These are phyloP conservation scores for Penaeus monodon DNA, from an alignment of 2,888 invertebrate species.

Conservation along the genomic window DNA sequence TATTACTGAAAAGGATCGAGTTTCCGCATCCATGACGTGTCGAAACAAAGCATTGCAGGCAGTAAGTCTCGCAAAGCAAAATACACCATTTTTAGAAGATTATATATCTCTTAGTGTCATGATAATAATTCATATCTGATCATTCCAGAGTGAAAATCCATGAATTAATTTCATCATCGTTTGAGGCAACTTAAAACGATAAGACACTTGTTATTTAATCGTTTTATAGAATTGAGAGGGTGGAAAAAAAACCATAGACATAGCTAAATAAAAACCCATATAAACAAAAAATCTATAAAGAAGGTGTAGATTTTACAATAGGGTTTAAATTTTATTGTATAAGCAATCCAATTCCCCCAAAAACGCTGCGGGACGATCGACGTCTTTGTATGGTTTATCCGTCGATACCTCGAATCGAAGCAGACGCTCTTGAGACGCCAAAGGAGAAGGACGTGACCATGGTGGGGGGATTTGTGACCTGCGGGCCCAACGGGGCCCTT, in stretches of 20 bases:
- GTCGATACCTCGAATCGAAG: constrained; percentile 5
- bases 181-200: not conserved
- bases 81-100: too few species aligned
- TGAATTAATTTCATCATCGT: not conserved
- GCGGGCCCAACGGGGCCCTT: constrained; percentile 97
- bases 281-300: not conserved
- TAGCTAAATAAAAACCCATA: not conserved
- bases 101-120: too few species aligned
- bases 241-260: not conserved
- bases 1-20: not conserved
- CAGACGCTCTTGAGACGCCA: not conserved
- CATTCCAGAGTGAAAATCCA: too few species aligned
- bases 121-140: too few species aligned
- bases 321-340: too few species aligned
- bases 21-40: too few species aligned
- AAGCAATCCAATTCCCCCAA: not conserved
- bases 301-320: too few species aligned
- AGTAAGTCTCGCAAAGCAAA: too few species aligned
- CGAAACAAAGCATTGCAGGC: too few species aligned
- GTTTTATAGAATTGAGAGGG: too few species aligned
- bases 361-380: not conserved
- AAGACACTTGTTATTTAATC: not conserved
- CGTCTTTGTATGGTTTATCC: not conserved
- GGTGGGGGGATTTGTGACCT: constrained; percentile 82
- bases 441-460: constrained; percentile 23